Evolutionary conservation across 2,113 vertebrate species (phyloP).

Genomic region (Marmota monax): DNA sequence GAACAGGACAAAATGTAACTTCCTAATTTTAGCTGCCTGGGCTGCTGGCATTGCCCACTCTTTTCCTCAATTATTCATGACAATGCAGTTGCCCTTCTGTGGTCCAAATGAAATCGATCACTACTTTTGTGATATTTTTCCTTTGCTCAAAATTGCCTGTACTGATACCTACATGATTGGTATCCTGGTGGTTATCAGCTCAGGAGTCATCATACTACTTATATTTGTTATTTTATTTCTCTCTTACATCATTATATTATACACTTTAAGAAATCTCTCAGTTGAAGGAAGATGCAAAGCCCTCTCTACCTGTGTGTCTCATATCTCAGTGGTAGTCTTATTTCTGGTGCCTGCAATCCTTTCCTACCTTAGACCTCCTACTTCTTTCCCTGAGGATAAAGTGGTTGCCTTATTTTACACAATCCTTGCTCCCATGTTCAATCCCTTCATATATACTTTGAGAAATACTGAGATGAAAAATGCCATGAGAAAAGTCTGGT

Average conservation of each 20-base stretch:
- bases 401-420: conserved; percentile 21
- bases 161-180: not conserved
- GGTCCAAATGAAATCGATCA: conserved; percentile 23
- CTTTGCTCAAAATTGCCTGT: conserved; percentile 3
- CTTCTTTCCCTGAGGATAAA: not conserved
- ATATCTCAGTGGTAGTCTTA: not conserved
- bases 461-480: too few species aligned
- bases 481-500: too few species aligned
- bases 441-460: conserved; percentile 41
- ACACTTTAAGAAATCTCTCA: conserved; percentile 20
- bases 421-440: not conserved
- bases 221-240: not conserved
- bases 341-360: too few species aligned
- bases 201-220: not conserved
- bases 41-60: not conserved
- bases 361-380: conserved; percentile 20
- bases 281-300: conserved; percentile 35
- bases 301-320: conserved; percentile 28
- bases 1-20: not conserved
- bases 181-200: not conserved
- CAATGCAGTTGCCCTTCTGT: not conserved
- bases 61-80: not conserved
- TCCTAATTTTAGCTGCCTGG: not conserved
- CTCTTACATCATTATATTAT: conserved; percentile 54
- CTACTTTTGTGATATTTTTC: conserved; percentile 57